These are phyloP conservation scores for Catamblyrhynchus diadema DNA, from an alignment of 2,797 vertebrate species.

Conservation along the genomic window DNA sequence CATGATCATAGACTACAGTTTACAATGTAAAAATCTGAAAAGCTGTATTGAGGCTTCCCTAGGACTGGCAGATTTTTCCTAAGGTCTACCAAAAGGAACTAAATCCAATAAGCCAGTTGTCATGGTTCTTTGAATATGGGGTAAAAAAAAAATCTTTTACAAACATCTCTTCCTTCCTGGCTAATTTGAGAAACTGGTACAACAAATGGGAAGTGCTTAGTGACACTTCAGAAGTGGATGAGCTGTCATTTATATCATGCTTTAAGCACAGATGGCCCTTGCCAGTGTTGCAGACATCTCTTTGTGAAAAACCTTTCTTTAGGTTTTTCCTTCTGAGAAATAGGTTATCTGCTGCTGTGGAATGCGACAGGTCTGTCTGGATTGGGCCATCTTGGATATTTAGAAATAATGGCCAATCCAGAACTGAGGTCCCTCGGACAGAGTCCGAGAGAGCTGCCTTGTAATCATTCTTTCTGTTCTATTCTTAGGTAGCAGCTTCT, in stretches of 20 bases:
- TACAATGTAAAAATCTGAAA: background rate
- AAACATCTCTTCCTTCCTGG: background rate
- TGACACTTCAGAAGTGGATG: background rate
- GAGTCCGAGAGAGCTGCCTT: too few species aligned
- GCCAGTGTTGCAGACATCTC: too few species aligned
- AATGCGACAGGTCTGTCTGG: too few species aligned
- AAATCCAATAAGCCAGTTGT: background rate
- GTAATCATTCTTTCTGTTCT: too few species aligned
- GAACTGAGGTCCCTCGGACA: too few species aligned
- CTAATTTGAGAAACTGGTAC: background rate
- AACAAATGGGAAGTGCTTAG: background rate
- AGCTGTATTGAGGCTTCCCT: background rate
- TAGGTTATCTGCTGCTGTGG: too few species aligned
- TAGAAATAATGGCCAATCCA: too few species aligned
- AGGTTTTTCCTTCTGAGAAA: too few species aligned
- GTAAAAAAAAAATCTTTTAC: background rate
- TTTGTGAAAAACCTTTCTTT: too few species aligned
- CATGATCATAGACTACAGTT: background rate
- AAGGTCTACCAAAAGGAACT: background rate
- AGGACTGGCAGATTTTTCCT: background rate
- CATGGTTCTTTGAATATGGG: background rate
- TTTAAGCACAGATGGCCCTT: background rate
- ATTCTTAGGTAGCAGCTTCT: too few species aligned
- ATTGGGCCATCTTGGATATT: too few species aligned
- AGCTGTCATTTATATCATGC: background rate